Evolutionary conservation across 2,113 vertebrate species (phyloP), one percentile per base, ranked within the genome.

Genomic region (Triplophysa rosa): DNA sequence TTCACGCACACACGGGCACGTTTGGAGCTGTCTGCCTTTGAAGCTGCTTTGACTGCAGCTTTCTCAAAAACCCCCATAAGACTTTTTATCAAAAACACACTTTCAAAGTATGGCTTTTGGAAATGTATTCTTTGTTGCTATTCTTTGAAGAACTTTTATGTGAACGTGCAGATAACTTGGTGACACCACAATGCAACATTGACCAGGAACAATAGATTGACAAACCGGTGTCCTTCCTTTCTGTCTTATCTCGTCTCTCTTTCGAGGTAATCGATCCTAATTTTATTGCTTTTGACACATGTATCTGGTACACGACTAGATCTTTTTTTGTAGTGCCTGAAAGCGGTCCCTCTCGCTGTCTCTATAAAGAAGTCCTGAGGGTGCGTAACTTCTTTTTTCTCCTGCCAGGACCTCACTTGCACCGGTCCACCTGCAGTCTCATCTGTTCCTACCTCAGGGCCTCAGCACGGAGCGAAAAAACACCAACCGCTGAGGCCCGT

Each of bases 321-420:
- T 29, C 21, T 68, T 68, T 37, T 58, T 59, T 45, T 45, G 52
- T 16, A 23, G 5, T 5, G 16, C 24, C 56, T 45, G 24, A n/a
- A 79, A 54, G 63, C n/a, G 6, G 63, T 63, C 63, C 3, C 63
- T 73, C 65, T 83, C 33, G 45, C 54, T 33, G 56, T 24, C 23
- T 37, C 65, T 33, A 42, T 13, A 23, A 24, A 72, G 45, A 62
- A 8, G 79, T 66, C 80, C 70, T 59, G 63, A 40, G 67, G 70
- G 14, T 77, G 21, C 40, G 52, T 47, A 47, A 78, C 8, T 11
- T 68, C 62, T 73, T 26, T 83, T 73, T 87, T 83, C 56, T 58
- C 8, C 47, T 84, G 82, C 78, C 86, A 83, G 69, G 63, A 58
- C n/a, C 83, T 82, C 84, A 83, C 82, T 72, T 85, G 81, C 66